These are phyloP conservation scores for Cataglyphis rosenhaueri DNA, from an alignment of 2,888 invertebrate genomes.

Conservation along the genomic window DNA sequence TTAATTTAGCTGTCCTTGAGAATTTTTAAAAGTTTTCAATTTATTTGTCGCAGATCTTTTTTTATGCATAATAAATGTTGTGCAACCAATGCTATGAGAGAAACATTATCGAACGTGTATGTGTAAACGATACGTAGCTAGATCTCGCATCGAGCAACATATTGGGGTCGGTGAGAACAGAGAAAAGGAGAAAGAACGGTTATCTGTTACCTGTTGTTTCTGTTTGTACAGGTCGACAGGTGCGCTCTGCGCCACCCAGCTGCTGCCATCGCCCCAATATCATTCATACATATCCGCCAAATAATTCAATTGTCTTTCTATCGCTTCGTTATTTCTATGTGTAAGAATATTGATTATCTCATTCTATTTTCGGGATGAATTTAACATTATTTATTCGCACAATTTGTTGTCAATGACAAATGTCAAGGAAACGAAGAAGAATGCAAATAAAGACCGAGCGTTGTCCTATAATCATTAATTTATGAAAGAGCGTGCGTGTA, in stretches of 20 bases:
- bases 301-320: conserved; percentile 65
- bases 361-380: conserved; percentile 24
- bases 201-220: conserved; percentile 80
- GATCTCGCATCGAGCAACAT: conserved; percentile 44
- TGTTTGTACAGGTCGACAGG: conserved; percentile 82
- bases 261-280: conserved; percentile 81
- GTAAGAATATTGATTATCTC: conserved; percentile 63
- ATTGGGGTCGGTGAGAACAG: conserved; percentile 55
- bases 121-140: conserved; percentile 27
- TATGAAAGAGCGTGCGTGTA: conserved; percentile 62
- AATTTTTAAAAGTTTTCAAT: not conserved
- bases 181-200: conserved; percentile 58
- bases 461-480: conserved; percentile 37
- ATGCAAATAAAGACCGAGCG: conserved; percentile 5
- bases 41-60: not conserved
- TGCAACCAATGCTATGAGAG: not conserved
- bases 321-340: conserved; percentile 59
- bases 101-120: not conserved
- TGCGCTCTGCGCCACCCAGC: conserved; percentile 83
- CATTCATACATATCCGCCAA: conserved; percentile 73
- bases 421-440: not conserved
- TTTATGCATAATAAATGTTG: not conserved
- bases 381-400: not conserved
- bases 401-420: conserved; percentile 5
- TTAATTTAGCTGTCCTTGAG: not conserved